These are phyloP conservation scores for Notolepis coatsorum DNA, from an alignment of 2,797 vertebrate genomes.

Conservation along the genomic window DNA sequence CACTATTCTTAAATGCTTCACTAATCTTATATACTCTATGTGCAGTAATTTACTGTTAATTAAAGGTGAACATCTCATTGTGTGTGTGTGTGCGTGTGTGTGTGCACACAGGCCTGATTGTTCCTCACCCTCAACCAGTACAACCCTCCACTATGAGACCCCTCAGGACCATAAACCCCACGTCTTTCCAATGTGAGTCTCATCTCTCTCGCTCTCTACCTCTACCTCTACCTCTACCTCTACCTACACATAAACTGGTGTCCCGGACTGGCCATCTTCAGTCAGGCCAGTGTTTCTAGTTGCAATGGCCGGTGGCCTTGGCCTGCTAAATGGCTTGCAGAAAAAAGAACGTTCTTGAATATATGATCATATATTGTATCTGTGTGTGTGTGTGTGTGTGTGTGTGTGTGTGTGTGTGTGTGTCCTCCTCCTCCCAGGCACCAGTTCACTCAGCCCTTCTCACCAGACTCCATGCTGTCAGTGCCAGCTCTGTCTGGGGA, in stretches of 20 bases:
- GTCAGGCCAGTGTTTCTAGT: no score
- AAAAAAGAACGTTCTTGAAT: no score
- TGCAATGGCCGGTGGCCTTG: no score
- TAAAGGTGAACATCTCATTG: no score
- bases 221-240: not conserved
- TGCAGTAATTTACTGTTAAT: not conserved
- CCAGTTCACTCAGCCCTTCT: conserved; percentile 38
- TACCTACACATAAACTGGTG: no score
- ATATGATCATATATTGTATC: no score
- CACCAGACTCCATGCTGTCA: not conserved
- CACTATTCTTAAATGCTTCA: no score
- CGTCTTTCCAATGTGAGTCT: conserved; percentile 50
- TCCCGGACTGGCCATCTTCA: no score
- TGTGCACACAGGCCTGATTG: conserved; percentile 42
- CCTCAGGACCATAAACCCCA: conserved; percentile 14
- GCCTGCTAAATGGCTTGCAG: no score
- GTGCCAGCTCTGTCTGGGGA: conserved; percentile 3
- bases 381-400: conserved; percentile 1
- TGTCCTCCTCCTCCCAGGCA: conserved; percentile 31
- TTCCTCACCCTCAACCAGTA: conserved; percentile 10
- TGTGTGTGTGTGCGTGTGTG: conserved; percentile 5
- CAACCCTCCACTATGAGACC: conserved; percentile 25
- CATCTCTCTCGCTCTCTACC: not conserved
- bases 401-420: not conserved
- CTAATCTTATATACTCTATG: no score